Conservation (phyloP, 2,888 invertebrate genomes). For the Leucania comma region DNA sequence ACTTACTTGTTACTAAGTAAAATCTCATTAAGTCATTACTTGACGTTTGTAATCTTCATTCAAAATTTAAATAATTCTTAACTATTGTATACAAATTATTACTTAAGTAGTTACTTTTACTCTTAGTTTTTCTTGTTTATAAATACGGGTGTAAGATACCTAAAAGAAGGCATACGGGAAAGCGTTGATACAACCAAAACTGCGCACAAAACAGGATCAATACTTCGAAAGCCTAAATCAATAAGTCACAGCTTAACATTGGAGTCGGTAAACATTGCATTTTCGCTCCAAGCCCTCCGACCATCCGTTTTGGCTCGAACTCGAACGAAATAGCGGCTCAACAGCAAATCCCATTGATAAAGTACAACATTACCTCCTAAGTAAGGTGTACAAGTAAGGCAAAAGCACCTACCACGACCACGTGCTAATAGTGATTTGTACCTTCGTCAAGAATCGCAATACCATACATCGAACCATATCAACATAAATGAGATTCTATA, state of each 20-base stretch:
- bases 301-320: slow-evolving; percentile 36
- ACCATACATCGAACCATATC: slow-evolving; percentile 68
- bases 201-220: slow-evolving; percentile 11
- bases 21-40: no score
- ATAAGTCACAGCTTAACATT: slow-evolving; percentile 25
- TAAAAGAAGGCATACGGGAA: neutral
- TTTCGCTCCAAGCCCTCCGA: slow-evolving; percentile 7
- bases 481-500: slow-evolving; percentile 62
- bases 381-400: slow-evolving; percentile 71
- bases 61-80: no score
- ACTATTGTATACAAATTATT: no score
- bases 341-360: slow-evolving; percentile 72
- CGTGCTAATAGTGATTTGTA: slow-evolving; percentile 82
- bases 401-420: slow-evolving; percentile 77
- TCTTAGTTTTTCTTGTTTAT: no score
- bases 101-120: no score
- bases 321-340: slow-evolving; percentile 29
- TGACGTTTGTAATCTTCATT: no score
- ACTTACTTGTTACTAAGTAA: no score
- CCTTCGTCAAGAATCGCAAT: slow-evolving; percentile 68
- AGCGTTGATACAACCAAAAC: neutral
- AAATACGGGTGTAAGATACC: no score
- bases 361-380: slow-evolving; percentile 67
- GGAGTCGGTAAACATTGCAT: slow-evolving; percentile 23
- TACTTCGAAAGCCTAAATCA: slow-evolving; percentile 14